Conservation (phyloP, 2,888 invertebrate species). For the Hipparchia sbordonii region DNA sequence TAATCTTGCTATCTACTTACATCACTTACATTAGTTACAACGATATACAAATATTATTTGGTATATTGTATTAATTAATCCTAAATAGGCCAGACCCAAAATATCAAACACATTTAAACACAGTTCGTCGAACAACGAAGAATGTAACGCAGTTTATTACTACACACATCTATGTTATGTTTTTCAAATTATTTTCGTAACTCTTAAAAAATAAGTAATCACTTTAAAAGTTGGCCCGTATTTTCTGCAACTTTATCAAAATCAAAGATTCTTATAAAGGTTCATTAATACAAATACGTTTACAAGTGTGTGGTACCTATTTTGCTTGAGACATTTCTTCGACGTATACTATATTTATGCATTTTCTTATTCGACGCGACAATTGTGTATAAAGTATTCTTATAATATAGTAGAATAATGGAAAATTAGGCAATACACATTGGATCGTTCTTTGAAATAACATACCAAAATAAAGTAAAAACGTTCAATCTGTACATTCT, state of each 20-base stretch:
- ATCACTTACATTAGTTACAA: constrained; percentile 15
- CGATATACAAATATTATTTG: neutral
- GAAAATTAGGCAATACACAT: neutral
- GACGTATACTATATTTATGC: neutral
- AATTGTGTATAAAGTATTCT: neutral
- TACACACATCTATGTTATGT: neutral
- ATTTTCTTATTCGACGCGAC: neutral
- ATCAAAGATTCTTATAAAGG: neutral
- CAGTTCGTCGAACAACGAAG: neutral
- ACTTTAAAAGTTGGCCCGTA: neutral
- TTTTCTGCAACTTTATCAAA: constrained; percentile 4
- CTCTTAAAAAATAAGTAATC: neutral
- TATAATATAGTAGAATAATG: neutral
- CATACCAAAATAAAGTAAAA: neutral
- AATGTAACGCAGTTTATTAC: neutral
- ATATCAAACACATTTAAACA: neutral
- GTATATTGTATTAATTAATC: neutral
- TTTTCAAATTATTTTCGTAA: neutral
- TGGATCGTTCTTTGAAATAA: neutral
- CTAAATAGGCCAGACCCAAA: constrained; percentile 17
- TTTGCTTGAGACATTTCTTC: neutral
- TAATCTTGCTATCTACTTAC: constrained; percentile 26
- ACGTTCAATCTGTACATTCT: neutral
- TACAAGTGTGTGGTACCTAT: neutral
- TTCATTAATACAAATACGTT: neutral